Evolutionary conservation across 2,113 vertebrate species (phyloP), one percentile per base, ranked within the genome.

Genomic region (Cephalopterus ornatus): DNA sequence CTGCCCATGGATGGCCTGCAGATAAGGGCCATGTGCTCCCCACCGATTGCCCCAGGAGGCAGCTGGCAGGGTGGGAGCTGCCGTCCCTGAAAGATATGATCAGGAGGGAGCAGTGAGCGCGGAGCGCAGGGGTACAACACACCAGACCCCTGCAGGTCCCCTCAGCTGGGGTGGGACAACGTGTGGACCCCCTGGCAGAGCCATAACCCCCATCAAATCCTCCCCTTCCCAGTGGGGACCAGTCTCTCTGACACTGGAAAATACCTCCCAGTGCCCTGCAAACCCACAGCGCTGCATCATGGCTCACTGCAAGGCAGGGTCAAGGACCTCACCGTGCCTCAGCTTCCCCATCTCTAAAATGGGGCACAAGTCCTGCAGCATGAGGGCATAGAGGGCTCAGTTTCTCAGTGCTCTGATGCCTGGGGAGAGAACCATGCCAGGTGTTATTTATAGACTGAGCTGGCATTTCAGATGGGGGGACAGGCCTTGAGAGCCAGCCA

Each of bases 1-100:
- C 92, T 78, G 67, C 88, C 95, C 52, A 1, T 0, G 0, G 65
- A 90, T 83, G 93, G 88, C 61, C 37, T 0, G 0, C 30, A 5
- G 95, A 95, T 96, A 96, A 85, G 9, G 26, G 19, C 63, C 10
- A 1, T 28, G 52, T 96, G 95, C 19, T 77, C 65, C 73, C 41
- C 72, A 26, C 22, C 1, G 96, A 96, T 96, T 86, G 72, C 47
- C 39, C 66, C 1, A 0, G 30, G 41, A 79, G 79, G 63, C 41
- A 46, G 62, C 67, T 1, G 5, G 32, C n/a, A 8, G 61, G 91
- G 70, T 0, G 5, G 53, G 92, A 79, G 21, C 41, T 2, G 0
- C 67, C 1, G 0, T 19, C 33, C 56, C 27, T 27, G 9, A 71
- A 47, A 96, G 90, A 94, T 77, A 93, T 0, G 26, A 44, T 49